phyloP scores from a whole-genome alignment of 1,140 invertebrate species.

The Portunus trituberculatus region DNA sequence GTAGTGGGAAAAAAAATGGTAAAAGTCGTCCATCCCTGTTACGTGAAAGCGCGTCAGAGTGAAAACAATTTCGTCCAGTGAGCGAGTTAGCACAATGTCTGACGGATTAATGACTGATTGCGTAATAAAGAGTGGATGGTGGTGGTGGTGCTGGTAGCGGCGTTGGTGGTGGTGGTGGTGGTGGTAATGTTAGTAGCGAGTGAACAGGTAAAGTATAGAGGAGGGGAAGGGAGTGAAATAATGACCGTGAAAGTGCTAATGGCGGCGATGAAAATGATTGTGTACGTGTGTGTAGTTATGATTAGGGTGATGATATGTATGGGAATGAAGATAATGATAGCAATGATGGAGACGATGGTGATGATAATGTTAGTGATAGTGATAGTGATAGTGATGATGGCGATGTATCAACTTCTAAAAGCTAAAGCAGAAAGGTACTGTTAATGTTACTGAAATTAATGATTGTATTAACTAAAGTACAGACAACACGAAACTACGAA shows the following conservation, averaged over 20 bases:
- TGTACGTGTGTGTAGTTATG: background rate
- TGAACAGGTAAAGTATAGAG: background rate
- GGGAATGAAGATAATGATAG: no score
- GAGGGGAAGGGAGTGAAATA: background rate
- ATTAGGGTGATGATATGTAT: background rate
- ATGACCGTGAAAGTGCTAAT: background rate
- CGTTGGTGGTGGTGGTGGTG: background rate
- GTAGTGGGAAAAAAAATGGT: background rate
- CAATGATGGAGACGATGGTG: no score
- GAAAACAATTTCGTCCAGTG: background rate
- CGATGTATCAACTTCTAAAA: no score
- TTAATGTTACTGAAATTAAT: no score
- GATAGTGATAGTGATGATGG: no score
- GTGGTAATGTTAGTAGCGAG: background rate
- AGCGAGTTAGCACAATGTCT: constrained; percentile 9
- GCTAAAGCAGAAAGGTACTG: no score
- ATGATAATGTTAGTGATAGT: no score
- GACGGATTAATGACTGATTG: background rate
- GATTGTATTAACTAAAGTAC: no score
- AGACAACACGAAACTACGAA: no score
- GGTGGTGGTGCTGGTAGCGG: background rate
- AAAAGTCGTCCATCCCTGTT: background rate
- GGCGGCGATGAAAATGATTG: background rate
- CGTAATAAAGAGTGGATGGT: background rate
- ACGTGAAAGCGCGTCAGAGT: background rate